Evolutionary conservation across 1,140 invertebrate genomes (phyloP).

Genomic region (Philopotamus ludificatus): DNA sequence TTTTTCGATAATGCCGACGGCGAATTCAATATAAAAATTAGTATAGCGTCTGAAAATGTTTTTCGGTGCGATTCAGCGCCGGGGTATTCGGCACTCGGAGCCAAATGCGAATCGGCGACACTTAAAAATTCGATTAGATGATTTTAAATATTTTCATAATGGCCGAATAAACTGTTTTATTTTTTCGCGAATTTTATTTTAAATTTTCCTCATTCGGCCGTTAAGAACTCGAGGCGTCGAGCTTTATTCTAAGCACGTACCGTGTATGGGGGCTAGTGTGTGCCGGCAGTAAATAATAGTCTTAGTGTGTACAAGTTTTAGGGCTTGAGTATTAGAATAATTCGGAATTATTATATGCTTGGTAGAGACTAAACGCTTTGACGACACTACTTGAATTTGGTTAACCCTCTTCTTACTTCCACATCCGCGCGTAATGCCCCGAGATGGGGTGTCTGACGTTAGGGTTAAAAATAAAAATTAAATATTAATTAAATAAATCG

Average conservation of each 20-base stretch:
- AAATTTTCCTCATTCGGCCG: too few relatives aligned
- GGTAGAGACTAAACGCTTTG: background rate
- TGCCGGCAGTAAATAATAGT: background rate
- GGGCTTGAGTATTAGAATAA: background rate
- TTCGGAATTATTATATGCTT: background rate
- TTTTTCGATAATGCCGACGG: background rate
- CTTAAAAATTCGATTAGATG: background rate
- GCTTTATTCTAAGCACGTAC: too few relatives aligned
- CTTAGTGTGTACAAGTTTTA: background rate
- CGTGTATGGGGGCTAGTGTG: too few relatives aligned
- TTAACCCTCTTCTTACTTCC: too few relatives aligned
- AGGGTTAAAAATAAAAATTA: too few relatives aligned
- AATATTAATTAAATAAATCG: too few relatives aligned
- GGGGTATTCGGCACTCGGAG: background rate
- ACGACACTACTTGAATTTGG: background rate
- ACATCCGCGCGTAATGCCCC: too few relatives aligned
- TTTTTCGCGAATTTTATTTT: too few relatives aligned
- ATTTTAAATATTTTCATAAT: background rate
- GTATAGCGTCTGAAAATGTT: background rate
- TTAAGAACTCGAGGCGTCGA: too few relatives aligned
- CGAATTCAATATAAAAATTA: background rate
- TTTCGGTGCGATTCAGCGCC: background rate
- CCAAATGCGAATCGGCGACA: background rate
- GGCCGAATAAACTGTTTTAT: too few relatives aligned
- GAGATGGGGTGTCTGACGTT: too few relatives aligned